These are phyloP conservation scores for Alectoris magna DNA, from an alignment of 2,797 vertebrate genomes.

Conservation along the genomic window DNA sequence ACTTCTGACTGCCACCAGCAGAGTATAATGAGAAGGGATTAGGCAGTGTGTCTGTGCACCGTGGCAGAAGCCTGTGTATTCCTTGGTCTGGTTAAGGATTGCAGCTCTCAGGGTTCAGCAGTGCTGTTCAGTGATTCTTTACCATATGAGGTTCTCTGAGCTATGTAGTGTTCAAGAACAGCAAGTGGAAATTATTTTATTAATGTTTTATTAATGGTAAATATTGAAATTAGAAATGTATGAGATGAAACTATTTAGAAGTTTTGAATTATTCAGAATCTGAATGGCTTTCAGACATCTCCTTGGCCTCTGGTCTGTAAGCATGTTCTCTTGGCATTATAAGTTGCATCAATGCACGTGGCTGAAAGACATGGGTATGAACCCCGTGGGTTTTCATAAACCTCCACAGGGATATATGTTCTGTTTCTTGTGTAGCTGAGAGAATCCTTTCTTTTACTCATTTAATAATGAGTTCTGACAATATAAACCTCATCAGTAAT, in stretches of 20 bases:
- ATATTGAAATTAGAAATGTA: neutral
- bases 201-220: constrained; percentile 43
- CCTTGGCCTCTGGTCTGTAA: neutral
- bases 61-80: neutral
- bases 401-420: neutral
- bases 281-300: neutral
- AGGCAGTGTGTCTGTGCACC: neutral
- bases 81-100: neutral
- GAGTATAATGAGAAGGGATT: neutral
- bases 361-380: neutral
- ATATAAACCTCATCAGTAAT: neutral
- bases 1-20: neutral
- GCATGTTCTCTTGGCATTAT: neutral
- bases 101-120: neutral
- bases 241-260: neutral
- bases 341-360: neutral
- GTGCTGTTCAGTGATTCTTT: neutral
- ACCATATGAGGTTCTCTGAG: neutral
- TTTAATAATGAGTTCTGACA: neutral
- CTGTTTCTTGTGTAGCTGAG: neutral
- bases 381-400: neutral
- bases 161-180: neutral
- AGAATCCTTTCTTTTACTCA: neutral
- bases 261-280: constrained; percentile 4
- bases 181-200: neutral